Conservation (phyloP, 1,140 invertebrate species). For the Calliphora vicina region DNA sequence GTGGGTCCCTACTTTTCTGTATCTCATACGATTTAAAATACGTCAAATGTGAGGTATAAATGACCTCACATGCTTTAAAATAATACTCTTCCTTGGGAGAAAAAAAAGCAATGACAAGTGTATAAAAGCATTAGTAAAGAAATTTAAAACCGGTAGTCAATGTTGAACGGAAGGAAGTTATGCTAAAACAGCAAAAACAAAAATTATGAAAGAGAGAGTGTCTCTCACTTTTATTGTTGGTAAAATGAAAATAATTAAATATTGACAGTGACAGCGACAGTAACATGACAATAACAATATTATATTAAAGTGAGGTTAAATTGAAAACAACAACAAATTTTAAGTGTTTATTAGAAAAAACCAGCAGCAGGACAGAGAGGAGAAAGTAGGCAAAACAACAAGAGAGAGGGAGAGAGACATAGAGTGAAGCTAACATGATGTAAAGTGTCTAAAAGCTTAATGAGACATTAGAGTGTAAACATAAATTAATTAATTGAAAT, state of each 20-base stretch:
- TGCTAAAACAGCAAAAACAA: neutral
- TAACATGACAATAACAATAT: neutral
- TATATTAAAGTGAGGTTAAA: slow-evolving; percentile 5
- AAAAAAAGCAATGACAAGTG: too few species aligned
- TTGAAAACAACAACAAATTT: neutral
- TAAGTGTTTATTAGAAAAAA: neutral
- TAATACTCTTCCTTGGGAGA: too few species aligned
- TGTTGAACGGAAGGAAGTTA: neutral
- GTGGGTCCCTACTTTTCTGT: too few species aligned
- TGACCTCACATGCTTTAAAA: too few species aligned
- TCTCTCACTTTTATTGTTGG: too few species aligned
- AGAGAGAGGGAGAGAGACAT: neutral
- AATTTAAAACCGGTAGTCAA: neutral
- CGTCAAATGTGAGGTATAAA: too few species aligned
- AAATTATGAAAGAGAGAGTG: neutral
- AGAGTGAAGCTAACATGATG: neutral
- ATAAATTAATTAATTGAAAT: neutral
- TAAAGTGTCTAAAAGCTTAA: neutral
- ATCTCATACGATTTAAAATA: too few species aligned
- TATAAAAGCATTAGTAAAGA: neutral
- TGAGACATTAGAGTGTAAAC: neutral
- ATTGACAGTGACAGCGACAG: neutral
- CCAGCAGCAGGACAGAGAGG: neutral
- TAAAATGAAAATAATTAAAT: neutral
- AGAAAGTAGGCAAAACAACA: neutral